Base-by-base conservation (phyloP, 2,113 vertebrate species). In the Alligator sinensis region DNA sequence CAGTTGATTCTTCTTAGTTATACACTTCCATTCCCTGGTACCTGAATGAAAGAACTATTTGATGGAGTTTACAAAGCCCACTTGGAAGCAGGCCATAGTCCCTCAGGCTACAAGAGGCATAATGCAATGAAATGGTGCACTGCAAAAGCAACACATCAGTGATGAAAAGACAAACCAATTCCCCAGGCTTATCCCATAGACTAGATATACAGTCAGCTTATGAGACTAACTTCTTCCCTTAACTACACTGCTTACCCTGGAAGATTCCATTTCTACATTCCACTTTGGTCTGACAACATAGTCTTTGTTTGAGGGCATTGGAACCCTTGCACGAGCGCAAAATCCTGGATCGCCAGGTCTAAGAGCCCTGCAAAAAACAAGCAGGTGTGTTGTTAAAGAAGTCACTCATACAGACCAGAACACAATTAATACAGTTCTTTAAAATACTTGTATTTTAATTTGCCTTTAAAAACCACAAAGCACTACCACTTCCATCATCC, bases 221-320 rank as follows among this genome's bases (percentile, higher is more conserved):
- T 84, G 10, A 66, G 5, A 14, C 77, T 3, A 19, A 66, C 30
- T 77, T 27, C 24, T 58, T 28, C 55, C 74, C 74, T 75, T 66
- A 34, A 5, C 30, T 0, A 1, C 74, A 11, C 28, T 19, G 96
- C 99, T 99, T 97, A 99, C 99, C 98, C 99, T 96, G 96, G 97
- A 99, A 6, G 99, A 98, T 64, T 99, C 99, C 90, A 98, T 97
- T 91, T 99, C 99, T 66, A 99, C 98, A 8, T 99, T 99, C 99
- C 99, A 99, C 86, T 99, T 99, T 79, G 99, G 99, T 80, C 99
- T 98, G 18, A 99, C 99, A 3, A 99, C 99, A 1, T 99, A 99
- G 97, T 99, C 99, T 92, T 99, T 99, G 97, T 99, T 99, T 82
- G 99, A 99, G 15, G 99, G 99, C 99, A 99, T 99, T 0, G 99